Conservation (phyloP, 2,888 invertebrate genomes). For the Chelonus formosanus region DNA sequence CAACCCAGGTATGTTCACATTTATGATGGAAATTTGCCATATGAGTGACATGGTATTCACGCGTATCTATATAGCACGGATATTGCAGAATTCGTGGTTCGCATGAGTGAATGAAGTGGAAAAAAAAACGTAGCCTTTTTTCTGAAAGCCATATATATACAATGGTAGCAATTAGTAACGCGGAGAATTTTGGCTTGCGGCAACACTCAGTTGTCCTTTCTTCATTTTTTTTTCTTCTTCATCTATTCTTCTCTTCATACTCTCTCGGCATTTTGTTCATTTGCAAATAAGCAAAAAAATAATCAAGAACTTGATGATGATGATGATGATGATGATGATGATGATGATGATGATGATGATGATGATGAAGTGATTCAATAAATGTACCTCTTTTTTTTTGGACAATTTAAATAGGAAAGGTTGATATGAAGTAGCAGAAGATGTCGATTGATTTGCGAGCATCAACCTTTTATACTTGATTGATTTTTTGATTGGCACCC, state of each 20-base stretch:
- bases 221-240: background rate
- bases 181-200: slow-evolving; percentile 45
- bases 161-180: slow-evolving; percentile 51
- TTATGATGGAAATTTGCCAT: background rate
- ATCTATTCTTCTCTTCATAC: background rate
- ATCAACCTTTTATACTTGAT: background rate
- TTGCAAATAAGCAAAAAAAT: background rate
- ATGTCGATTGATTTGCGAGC: background rate
- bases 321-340: too few relatives aligned
- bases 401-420: background rate
- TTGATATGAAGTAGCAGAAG: background rate
- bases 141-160: slow-evolving; percentile 34
- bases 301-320: background rate
- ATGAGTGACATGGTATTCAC: slow-evolving; percentile 8
- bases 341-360: too few relatives aligned
- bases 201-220: slow-evolving; percentile 7
- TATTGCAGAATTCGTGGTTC: background rate
- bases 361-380: background rate
- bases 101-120: slow-evolving; percentile 16
- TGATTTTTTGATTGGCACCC: slow-evolving; percentile 6
- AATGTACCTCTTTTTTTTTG: background rate
- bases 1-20: too few relatives aligned
- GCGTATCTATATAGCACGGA: background rate
- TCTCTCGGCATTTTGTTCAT: background rate
- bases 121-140: slow-evolving; percentile 18